Conservation (phyloP, 2,113 vertebrate genomes). For the Nannospalax galili region DNA sequence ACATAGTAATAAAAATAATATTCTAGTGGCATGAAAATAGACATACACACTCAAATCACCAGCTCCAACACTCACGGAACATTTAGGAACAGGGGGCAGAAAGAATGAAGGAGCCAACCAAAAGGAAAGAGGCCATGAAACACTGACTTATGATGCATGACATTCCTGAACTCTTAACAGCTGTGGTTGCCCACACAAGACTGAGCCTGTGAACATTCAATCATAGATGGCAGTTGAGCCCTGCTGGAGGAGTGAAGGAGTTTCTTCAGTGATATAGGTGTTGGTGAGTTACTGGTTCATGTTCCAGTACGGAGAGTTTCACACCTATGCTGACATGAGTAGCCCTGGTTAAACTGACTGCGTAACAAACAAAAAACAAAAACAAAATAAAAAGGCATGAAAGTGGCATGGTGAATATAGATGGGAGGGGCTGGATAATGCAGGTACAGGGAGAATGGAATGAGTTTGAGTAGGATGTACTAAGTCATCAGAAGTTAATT, state of each 20-base stretch:
- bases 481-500: background rate
- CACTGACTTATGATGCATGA: background rate
- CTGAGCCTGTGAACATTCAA: background rate
- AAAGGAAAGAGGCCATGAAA: background rate
- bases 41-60: no score
- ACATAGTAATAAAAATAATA: background rate
- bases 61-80: background rate
- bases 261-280: background rate
- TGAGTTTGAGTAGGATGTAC: background rate
- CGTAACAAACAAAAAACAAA: background rate
- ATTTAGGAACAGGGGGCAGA: no score
- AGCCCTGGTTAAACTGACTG: background rate
- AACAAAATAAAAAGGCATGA: background rate
- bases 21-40: background rate
- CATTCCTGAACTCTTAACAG: background rate
- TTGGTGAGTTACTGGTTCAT: background rate
- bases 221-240: no score
- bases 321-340: background rate
- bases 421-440: no score
- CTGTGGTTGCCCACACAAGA: background rate
- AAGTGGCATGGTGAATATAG: background rate
- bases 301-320: background rate
- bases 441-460: no score
- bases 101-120: background rate
- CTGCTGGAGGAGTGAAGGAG: no score